Percentiles rank a stretch among this genome's conserved stretches.
Conservation (phyloP, 2,113 vertebrate genomes). For the Thryonomys swinderianus region DNA sequence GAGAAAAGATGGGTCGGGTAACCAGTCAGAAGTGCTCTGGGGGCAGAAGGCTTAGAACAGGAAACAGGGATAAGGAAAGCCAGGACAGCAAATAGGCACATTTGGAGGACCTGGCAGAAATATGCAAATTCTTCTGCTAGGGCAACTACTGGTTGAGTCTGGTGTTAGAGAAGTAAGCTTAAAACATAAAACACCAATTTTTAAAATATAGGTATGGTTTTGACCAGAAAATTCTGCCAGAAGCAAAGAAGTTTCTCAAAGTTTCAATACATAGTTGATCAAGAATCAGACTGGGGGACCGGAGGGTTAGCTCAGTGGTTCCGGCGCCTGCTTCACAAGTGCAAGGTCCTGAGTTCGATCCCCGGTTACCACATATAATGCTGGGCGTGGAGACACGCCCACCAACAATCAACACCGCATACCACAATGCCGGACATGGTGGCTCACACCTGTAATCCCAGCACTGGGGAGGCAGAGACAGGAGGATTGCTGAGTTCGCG, state of each 20-base stretch:
- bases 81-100: neutral
- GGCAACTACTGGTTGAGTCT: neutral
- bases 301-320: no score
- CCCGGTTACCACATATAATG: no score
- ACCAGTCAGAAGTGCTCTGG: neutral
- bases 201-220: neutral
- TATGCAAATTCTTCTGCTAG: neutral
- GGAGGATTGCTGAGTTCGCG: no score
- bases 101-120: neutral
- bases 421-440: no score
- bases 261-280: neutral
- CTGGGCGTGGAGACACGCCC: no score
- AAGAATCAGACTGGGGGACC: neutral
- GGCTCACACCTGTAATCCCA: no score
- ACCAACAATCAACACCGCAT: no score
- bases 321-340: no score
- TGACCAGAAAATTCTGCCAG: neutral
- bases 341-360: no score
- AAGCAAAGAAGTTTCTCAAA: slow-evolving; percentile 27
- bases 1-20: neutral
- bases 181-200: neutral
- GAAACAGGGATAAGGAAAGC: neutral
- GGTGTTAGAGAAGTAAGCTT: slow-evolving; percentile 7
- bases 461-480: no score
- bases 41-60: neutral